These are phyloP conservation scores for Stictocephala bisonia DNA, from an alignment of 2,888 invertebrate genomes.

Conservation along the genomic window DNA sequence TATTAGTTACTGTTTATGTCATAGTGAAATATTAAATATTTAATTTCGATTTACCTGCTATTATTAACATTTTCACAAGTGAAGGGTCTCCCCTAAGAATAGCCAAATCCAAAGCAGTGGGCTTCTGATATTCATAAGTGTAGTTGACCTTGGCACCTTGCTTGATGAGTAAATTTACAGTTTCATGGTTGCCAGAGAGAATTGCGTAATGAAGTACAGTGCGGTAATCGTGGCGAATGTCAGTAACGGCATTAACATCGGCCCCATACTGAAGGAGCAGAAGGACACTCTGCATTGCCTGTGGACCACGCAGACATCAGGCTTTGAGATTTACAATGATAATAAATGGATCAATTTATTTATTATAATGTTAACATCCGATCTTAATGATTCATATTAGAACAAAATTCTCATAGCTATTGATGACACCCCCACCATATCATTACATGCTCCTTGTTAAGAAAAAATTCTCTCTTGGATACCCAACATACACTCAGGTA, in stretches of 20 bases:
- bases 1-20: too few relatives aligned
- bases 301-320: too few relatives aligned
- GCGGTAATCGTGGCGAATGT: conserved; percentile 86
- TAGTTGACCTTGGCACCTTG: conserved; percentile 83
- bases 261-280: conserved; percentile 84
- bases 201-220: conserved; percentile 92
- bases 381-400: too few relatives aligned
- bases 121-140: conserved; percentile 72
- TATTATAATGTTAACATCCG: too few relatives aligned
- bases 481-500: too few relatives aligned
- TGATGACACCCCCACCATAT: too few relatives aligned
- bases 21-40: too few relatives aligned
- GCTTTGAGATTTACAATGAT: too few relatives aligned
- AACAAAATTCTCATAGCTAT: too few relatives aligned
- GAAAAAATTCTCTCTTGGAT: too few relatives aligned
- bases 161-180: conserved; percentile 83
- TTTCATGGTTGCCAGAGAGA: conserved; percentile 78
- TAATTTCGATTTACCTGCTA: conserved; percentile 71
- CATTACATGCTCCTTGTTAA: too few relatives aligned
- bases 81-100: conserved; percentile 83
- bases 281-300: conserved; percentile 81
- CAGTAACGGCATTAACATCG: conserved; percentile 86
- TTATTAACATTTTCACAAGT: conserved; percentile 76
- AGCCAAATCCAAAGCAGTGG: conserved; percentile 86
- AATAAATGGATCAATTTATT: too few relatives aligned